These are phyloP conservation scores for Notospermus geniculatus DNA, from an alignment of 1,140 invertebrate genomes.

Conservation along the genomic window DNA sequence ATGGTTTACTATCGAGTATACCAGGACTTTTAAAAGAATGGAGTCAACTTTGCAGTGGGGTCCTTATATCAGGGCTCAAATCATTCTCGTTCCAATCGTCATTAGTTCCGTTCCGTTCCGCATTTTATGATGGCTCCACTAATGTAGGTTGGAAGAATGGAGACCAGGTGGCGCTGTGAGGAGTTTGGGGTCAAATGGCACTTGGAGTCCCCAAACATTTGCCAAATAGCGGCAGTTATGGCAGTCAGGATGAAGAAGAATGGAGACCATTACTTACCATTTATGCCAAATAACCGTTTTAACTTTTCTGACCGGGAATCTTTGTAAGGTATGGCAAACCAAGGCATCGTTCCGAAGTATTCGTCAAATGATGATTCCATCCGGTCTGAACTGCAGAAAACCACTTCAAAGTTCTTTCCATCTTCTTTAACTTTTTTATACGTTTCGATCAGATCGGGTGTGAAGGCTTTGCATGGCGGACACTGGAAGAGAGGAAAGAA, in stretches of 20 bases:
- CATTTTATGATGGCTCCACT: no score
- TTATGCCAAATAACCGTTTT: slow-evolving; percentile 66
- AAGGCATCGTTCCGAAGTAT: slow-evolving; percentile 71
- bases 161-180: no score
- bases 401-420: slow-evolving; percentile 72
- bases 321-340: slow-evolving; percentile 68
- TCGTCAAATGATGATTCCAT: slow-evolving; percentile 68
- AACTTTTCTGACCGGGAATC: slow-evolving; percentile 65
- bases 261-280: slow-evolving; percentile 52
- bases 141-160: no score
- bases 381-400: slow-evolving; percentile 79
- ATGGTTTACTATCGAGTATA: no score
- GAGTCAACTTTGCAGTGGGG: no score
- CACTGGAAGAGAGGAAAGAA: slow-evolving; percentile 63
- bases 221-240: background rate
- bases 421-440: slow-evolving; percentile 69
- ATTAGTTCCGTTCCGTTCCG: no score
- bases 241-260: background rate
- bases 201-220: no score
- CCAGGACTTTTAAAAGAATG: no score
- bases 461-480: slow-evolving; percentile 78
- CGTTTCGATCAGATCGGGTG: slow-evolving; percentile 69
- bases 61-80: no score
- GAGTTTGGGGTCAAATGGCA: no score
- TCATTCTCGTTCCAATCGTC: no score